These are phyloP conservation scores for Chrysaora quinquecirrha DNA, from an alignment of 30 jellyfish, hydroid and myxozoan genomes.

Conservation along the genomic window DNA sequence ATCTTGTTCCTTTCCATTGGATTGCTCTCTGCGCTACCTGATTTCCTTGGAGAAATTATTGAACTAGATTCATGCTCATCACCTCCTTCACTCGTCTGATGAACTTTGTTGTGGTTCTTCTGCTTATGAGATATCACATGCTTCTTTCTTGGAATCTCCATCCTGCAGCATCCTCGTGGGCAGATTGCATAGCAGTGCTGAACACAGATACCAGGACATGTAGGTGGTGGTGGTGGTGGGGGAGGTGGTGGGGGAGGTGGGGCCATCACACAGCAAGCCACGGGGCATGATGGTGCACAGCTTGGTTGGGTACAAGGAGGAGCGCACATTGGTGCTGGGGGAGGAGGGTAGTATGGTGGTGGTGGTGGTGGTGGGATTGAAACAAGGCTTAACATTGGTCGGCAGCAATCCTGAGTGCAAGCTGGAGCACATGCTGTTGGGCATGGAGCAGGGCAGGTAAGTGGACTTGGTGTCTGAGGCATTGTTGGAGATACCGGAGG, in stretches of 20 bases:
- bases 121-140: constrained; percentile 26
- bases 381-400: constrained; percentile 68
- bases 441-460: constrained; percentile 78
- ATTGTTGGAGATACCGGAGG: constrained; percentile 50
- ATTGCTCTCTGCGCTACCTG: constrained; percentile 47
- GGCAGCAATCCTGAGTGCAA: constrained; percentile 89
- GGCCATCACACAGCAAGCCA: constrained; percentile 62
- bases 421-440: constrained; percentile 97
- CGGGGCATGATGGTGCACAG: constrained; percentile 93
- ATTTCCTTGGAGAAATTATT: constrained; percentile 45
- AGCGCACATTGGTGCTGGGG: constrained; percentile 52
- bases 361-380: constrained; percentile 84
- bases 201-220: constrained; percentile 76
- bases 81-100: constrained; percentile 6
- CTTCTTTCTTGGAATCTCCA: constrained; percentile 60
- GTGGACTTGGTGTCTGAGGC: constrained; percentile 82
- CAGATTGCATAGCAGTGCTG: constrained; percentile 71
- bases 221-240: constrained; percentile 87
- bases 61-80: constrained; percentile 57
- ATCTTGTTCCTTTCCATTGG: constrained; percentile 69
- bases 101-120: constrained; percentile 11
- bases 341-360: constrained; percentile 69
- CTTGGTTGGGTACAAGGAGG: constrained; percentile 83
- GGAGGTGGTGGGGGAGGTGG: constrained; percentile 94
- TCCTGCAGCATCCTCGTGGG: constrained; percentile 75